A percentile compares a stretch with the other conserved stretches of the same genome.
phyloP scores from a whole-genome alignment of 2,113 vertebrate genomes.

The Nerophis lumbriciformis region DNA sequence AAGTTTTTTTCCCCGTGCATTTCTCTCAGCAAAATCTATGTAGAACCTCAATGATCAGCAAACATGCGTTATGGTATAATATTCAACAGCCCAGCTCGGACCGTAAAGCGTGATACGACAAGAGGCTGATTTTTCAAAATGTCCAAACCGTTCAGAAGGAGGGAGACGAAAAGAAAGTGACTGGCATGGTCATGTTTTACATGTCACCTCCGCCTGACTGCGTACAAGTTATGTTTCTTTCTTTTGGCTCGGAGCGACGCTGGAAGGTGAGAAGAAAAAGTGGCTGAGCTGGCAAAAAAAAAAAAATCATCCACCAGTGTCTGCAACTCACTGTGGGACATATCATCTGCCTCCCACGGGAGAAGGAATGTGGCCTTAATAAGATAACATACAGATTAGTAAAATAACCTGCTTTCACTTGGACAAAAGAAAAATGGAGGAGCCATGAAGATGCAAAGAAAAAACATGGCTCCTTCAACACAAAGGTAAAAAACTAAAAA shows the following conservation, averaged over 20 bases:
- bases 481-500: no score
- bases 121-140: slow-evolving; percentile 14
- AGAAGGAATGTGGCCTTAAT: slow-evolving; percentile 36
- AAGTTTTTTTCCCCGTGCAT: no score
- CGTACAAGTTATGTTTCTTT: slow-evolving; percentile 20
- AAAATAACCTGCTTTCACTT: slow-evolving; percentile 37
- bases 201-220: slow-evolving; percentile 11
- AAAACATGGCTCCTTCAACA: slow-evolving; percentile 14
- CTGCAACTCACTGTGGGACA: slow-evolving; percentile 10
- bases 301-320: not conserved
- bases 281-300: slow-evolving; percentile 22
- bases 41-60: no score
- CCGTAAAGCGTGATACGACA: not conserved
- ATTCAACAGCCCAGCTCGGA: no score
- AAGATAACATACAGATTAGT: slow-evolving; percentile 38
- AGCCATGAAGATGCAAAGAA: slow-evolving; percentile 15
- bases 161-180: slow-evolving; percentile 2
- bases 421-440: not conserved
- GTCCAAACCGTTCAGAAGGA: no score
- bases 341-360: slow-evolving; percentile 38
- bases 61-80: no score
- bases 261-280: slow-evolving; percentile 24
- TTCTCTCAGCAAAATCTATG: no score
- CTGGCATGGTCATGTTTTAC: slow-evolving; percentile 16
- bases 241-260: slow-evolving; percentile 26